phyloP scores from a whole-genome alignment of 2,113 vertebrate genomes.

The Alosa alosa region DNA sequence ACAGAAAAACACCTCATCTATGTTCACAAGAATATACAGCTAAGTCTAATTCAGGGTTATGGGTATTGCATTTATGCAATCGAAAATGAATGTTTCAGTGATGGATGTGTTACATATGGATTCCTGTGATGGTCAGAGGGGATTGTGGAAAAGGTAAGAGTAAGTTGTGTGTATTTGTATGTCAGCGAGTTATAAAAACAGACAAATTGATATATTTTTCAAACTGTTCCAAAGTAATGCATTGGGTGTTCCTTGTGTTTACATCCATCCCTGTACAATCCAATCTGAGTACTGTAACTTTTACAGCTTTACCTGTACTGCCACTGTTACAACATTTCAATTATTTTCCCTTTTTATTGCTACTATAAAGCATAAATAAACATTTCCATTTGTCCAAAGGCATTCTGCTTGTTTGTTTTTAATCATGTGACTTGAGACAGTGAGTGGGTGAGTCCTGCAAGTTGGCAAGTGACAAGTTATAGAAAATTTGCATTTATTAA shows the following conservation, averaged over 20 bases:
- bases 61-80: neutral
- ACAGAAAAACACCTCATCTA: neutral
- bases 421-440: neutral
- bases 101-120: neutral
- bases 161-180: neutral
- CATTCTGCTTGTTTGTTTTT: conserved; percentile 24
- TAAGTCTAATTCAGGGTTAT: neutral
- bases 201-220: neutral
- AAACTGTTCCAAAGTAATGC: neutral
- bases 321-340: conserved; percentile 19
- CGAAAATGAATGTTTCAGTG: neutral
- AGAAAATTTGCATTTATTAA: conserved; percentile 70
- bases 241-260: neutral
- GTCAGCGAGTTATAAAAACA: neutral
- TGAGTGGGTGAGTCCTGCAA: neutral
- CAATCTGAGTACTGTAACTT: conserved; percentile 5
- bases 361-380: conserved; percentile 17
- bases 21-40: neutral
- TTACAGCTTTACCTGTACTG: neutral
- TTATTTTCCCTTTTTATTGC: conserved; percentile 5
- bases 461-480: neutral
- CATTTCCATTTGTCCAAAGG: conserved; percentile 13
- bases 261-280: neutral
- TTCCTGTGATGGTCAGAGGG: neutral
- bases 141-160: neutral